Evolutionary conservation across 2,888 invertebrate species (phyloP).

Genomic region (Creontiades dilutus): DNA sequence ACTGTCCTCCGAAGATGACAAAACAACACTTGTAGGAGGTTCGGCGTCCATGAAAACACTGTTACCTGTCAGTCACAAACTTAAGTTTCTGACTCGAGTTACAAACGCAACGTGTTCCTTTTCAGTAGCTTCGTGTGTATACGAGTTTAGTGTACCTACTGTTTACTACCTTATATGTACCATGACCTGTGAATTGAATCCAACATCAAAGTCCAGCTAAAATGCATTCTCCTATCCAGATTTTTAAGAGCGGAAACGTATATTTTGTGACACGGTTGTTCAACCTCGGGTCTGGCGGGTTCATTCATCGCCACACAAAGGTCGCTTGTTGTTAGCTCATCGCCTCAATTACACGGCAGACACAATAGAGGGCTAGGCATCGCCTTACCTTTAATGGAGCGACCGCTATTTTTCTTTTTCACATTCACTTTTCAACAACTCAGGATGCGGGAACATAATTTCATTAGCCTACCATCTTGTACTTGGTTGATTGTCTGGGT

Average conservation of each 20-base stretch:
- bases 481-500: too few relatives aligned
- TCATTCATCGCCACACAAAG: slow-evolving; percentile 21
- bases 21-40: too few relatives aligned
- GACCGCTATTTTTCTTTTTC: slow-evolving; percentile 29
- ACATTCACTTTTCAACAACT: slow-evolving; percentile 5
- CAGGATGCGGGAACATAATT: slow-evolving; percentile 28
- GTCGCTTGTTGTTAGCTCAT: slow-evolving; percentile 16
- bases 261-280: not conserved
- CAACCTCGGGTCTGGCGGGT: not conserved
- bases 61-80: too few relatives aligned
- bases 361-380: slow-evolving; percentile 18
- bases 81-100: too few relatives aligned
- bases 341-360: slow-evolving; percentile 15
- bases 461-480: not conserved
- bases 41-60: too few relatives aligned
- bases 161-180: too few relatives aligned
- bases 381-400: slow-evolving; percentile 27
- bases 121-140: too few relatives aligned
- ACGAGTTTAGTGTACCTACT: too few relatives aligned
- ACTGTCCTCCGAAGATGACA: too few relatives aligned
- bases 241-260: not conserved
- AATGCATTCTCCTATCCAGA: not conserved
- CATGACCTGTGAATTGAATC: too few relatives aligned
- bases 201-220: too few relatives aligned
- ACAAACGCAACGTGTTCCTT: too few relatives aligned